Base-by-base conservation (phyloP, 1,140 invertebrate species). In the Euura lappo region DNA sequence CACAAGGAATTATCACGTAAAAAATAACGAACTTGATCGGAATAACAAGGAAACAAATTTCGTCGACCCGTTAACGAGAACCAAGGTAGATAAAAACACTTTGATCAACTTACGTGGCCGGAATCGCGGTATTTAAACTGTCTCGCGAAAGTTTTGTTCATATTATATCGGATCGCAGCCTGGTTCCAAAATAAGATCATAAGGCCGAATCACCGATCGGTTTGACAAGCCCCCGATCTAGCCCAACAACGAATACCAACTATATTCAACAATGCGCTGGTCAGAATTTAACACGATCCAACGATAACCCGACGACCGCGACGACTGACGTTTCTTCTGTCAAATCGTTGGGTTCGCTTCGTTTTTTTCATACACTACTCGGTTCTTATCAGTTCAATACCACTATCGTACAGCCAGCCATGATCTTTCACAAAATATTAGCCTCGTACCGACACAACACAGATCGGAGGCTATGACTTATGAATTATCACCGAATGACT, bases 111-210 rank as follows among this genome's bases (percentile, higher is more conserved):
- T 28, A 28, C 28, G 28, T 28, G 28, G 28, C 28, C 28, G 28
- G 28, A 28, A 28, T 28, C 28, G 28, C 28, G 28, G 28, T 28
- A 28, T 28, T 28, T 28, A 28, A 28, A 28, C 1, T 28, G 28
- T 28, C 28, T 28, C 28, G 28, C 28, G 28, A 28, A 28, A 28
- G 28, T 28, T 28, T 28, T 28, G 28, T 28, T 28, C 28, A 28
- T 28, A 28, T 28, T 28, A 28, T n/a, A n/a, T 6, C 51, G 51
- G 10, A 60, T 8, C 51, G 28, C 51, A 60, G 51, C 51, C 51
- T 60, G 51, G 51, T 60, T 60, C 51, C 51, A 60, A 60, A 60
- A 60, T 60, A 60, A 60, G 51, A 60, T 60, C 51, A n/a, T 60
- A 60, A n/a, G 51, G 8, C 51, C 10, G 51, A 28, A 28, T 28